Base-by-base conservation (phyloP, 1,140 invertebrate species). In the Apolygus lucorum region DNA sequence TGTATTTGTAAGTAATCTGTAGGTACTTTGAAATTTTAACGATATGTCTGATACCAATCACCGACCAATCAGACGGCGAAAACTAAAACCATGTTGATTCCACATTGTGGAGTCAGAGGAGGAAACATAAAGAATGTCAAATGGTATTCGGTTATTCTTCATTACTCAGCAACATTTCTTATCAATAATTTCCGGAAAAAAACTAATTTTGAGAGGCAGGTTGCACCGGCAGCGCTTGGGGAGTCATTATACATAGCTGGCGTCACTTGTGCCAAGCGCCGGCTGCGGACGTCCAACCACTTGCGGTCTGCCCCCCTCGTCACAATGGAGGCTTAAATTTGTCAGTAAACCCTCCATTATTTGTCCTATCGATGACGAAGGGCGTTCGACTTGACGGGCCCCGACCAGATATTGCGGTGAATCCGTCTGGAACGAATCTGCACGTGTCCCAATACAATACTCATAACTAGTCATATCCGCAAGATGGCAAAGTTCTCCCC, bases 391-490 rank as follows among this genome's bases (percentile, higher is more conserved):
- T 8, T 42, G 34, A 8, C 34, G 4, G 4, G 4, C 34, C 34
- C 17, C 17, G 4, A 17, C 34, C 34, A 17, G 34, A 42, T 42
- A 42, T 42, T 42, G 17, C 17, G 26, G 62, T 25, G 62, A 63
- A 63, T 63, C 62, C 27, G 62, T 14, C 62, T 25, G 62, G 22
- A 63, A 63, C 62, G 27, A 63, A 63, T 63, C 62, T 63, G 62
- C 62, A 63, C 62, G 62, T 63, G 62, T 22, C 62, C 34, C 62
- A 25, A 63, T 63, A 63, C 62, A 63, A 63, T 63, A 63, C 62
- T 63, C 62, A 63, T 63, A 63, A 63, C 62, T 63, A 63, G 62
- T 63, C 62, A 63, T 63, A 63, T 63, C 62, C 62, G 27, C 62
- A 63, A 27, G 2, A 63, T 63, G 62, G 62, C 62, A 25, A 24